These are phyloP conservation scores for Potamilus streckersoni DNA, from an alignment of 1,140 invertebrate species.

Conservation along the genomic window DNA sequence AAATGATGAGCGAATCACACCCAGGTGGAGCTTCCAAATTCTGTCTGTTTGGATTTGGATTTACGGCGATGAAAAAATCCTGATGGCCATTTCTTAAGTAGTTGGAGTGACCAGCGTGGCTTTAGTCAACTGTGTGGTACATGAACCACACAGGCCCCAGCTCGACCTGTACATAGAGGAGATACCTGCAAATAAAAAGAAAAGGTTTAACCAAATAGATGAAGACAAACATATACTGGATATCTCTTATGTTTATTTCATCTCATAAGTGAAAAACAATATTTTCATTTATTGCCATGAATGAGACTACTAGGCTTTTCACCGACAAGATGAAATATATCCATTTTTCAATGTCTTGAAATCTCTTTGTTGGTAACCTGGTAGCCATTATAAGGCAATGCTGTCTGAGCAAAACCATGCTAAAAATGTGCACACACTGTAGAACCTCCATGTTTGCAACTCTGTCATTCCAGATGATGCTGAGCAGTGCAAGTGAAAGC, in stretches of 20 bases:
- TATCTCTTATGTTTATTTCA: not conserved
- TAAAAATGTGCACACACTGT: too few species aligned
- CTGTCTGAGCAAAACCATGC: too few species aligned
- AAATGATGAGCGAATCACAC: not conserved
- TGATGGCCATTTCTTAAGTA: conserved; percentile 61
- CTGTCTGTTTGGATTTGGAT: conserved; percentile 27
- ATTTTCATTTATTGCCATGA: too few species aligned
- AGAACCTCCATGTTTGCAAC: too few species aligned
- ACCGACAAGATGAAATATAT: too few species aligned
- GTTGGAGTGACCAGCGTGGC: conserved; percentile 53
- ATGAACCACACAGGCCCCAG: conserved; percentile 87
- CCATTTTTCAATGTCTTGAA: too few species aligned
- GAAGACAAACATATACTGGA: not conserved
- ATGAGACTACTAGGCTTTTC: too few species aligned
- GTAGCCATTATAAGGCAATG: too few species aligned
- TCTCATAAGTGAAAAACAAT: too few species aligned
- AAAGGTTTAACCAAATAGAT: not conserved
- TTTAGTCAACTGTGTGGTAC: conserved; percentile 64
- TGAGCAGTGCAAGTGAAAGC: too few species aligned
- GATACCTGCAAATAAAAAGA: conserved; percentile 71
- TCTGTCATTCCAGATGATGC: too few species aligned
- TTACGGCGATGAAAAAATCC: conserved; percentile 49
- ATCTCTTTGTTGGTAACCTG: too few species aligned
- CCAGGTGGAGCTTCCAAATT: conserved; percentile 19
- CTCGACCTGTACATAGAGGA: conserved; percentile 82